Percentiles rank a stretch among this genome's conserved stretches.
phyloP scores from a whole-genome alignment of 2,797 vertebrate genomes.

The Parauchenoglanis punctatus region DNA sequence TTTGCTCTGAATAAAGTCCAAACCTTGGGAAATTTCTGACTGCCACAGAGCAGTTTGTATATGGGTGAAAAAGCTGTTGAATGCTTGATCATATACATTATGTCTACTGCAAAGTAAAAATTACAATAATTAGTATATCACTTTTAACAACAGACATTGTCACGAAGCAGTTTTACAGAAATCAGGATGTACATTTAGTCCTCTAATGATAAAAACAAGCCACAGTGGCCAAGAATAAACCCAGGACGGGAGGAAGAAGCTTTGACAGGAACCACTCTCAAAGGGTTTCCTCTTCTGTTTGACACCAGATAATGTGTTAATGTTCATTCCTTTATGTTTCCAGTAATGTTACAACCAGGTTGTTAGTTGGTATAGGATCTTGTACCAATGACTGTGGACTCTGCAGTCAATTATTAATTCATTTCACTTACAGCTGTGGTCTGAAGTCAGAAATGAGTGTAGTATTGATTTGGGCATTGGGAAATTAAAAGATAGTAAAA shows the following conservation, averaged over 20 bases:
- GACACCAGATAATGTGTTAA: background rate
- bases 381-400: background rate
- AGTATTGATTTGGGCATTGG: background rate
- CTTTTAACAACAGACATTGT: background rate
- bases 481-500: background rate
- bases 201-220: background rate
- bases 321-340: background rate
- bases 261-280: background rate
- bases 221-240: background rate
- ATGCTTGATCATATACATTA: background rate
- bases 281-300: too few species aligned
- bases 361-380: background rate
- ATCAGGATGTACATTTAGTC: background rate
- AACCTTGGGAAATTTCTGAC: background rate
- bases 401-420: background rate
- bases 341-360: background rate
- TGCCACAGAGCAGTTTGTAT: background rate
- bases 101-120: background rate
- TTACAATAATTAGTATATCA: background rate
- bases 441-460: background rate
- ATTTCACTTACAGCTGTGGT: background rate
- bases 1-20: background rate
- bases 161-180: background rate
- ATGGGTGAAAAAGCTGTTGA: background rate
- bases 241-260: background rate